Percentiles rank a stretch among this genome's conserved stretches.
phyloP scores from a whole-genome alignment of 2,797 vertebrate species.

The Sphenopsis melanotis region DNA sequence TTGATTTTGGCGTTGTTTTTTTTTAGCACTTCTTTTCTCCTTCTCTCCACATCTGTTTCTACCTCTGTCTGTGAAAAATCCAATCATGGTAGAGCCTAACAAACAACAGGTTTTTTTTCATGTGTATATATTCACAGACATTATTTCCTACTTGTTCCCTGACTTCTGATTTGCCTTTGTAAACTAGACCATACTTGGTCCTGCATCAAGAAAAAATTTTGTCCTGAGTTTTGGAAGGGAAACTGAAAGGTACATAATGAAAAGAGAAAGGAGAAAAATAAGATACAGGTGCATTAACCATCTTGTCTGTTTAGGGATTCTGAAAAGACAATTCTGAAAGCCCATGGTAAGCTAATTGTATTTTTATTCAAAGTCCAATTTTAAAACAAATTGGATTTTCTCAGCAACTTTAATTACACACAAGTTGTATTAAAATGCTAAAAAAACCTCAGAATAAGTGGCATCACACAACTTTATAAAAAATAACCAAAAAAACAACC shows the following conservation, averaged over 20 bases:
- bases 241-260: neutral
- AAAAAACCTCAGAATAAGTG: neutral
- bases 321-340: neutral
- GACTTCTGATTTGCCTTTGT: neutral
- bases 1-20: neutral
- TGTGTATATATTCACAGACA: neutral
- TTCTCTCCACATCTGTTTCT: neutral
- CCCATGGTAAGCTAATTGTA: neutral
- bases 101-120: accelerated
- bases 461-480: neutral
- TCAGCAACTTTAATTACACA: neutral
- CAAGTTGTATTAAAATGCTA: neutral
- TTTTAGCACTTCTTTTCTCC: neutral
- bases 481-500: accelerated
- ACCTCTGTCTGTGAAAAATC: neutral
- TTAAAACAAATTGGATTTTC: neutral
- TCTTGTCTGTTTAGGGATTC: neutral
- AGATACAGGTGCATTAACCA: neutral
- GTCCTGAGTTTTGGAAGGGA: neutral
- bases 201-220: neutral
- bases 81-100: neutral
- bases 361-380: neutral
- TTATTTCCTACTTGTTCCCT: neutral
- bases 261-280: neutral
- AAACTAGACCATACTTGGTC: neutral